These are phyloP conservation scores for Cyaniris semiargus DNA, from an alignment of 2,888 invertebrate genomes.

Conservation along the genomic window DNA sequence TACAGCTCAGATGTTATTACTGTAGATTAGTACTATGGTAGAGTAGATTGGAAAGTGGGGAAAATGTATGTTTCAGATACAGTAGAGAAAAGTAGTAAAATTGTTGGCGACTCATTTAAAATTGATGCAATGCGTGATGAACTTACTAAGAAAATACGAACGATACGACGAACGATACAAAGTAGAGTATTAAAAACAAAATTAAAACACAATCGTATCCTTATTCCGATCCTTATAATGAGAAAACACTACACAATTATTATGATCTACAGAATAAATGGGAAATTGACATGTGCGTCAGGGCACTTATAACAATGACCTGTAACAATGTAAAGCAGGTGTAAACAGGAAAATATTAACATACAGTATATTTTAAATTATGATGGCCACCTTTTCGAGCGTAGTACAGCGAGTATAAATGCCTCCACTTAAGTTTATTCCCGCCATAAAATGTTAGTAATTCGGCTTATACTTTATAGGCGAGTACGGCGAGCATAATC, in stretches of 20 bases:
- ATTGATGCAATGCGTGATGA: not conserved
- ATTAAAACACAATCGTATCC: not conserved
- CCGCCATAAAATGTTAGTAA: not conserved
- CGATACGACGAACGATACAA: not conserved
- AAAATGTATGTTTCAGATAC: not conserved
- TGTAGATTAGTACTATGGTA: not conserved
- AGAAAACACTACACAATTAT: not conserved
- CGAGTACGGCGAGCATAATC: conserved; percentile 1
- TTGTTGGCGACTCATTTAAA: not conserved
- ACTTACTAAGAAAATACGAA: not conserved
- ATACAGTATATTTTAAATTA: not conserved
- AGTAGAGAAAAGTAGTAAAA: not conserved
- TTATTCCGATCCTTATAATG: not conserved
- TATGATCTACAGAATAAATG: not conserved
- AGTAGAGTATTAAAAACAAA: not conserved
- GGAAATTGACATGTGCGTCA: not conserved
- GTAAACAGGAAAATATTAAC: conserved; percentile 15
- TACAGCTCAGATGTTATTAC: not conserved
- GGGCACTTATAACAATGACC: not conserved
- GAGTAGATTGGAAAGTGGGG: not conserved
- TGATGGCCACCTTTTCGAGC: not conserved
- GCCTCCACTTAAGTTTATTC: not conserved
- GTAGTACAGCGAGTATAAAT: not conserved
- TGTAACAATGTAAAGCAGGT: not conserved
- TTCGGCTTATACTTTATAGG: conserved; percentile 9